Conservation (phyloP, 2,797 vertebrate species). For the Cirrhinus mrigala region DNA sequence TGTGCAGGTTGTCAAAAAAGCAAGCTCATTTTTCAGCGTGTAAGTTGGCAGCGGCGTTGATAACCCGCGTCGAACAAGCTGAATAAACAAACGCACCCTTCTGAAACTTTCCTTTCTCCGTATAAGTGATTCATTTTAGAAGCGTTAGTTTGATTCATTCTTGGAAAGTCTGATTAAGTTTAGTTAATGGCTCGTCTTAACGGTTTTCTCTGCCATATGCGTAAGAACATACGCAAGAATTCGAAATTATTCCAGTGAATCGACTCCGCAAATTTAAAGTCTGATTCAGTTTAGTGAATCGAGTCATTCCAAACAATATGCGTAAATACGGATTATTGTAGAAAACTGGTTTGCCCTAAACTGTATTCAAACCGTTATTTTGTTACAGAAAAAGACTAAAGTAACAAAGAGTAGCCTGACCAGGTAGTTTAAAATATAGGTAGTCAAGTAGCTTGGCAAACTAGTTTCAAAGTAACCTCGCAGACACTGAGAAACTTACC, state of each 20-base stretch:
- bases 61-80: neutral
- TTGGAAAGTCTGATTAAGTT: neutral
- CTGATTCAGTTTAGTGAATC: neutral
- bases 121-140: neutral
- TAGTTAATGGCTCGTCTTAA: neutral
- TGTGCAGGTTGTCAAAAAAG: neutral
- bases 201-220: neutral
- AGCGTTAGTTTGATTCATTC: neutral
- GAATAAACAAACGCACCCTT: neutral
- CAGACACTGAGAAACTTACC: slow-evolving; percentile 72
- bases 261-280: neutral
- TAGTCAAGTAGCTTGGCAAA: neutral
- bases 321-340: neutral
- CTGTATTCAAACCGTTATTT: neutral
- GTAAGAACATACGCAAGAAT: neutral
- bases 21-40: neutral
- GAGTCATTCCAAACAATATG: neutral
- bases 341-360: neutral
- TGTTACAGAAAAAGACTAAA: neutral
- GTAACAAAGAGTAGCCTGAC: neutral
- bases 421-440: neutral
- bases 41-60: too few species aligned
- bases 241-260: neutral
- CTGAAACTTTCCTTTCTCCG: neutral
- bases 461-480: neutral